A percentile compares a stretch with the other conserved stretches of the same genome.
Conservation (phyloP, 2,797 vertebrate species). For the Euphonia xanthogaster region DNA sequence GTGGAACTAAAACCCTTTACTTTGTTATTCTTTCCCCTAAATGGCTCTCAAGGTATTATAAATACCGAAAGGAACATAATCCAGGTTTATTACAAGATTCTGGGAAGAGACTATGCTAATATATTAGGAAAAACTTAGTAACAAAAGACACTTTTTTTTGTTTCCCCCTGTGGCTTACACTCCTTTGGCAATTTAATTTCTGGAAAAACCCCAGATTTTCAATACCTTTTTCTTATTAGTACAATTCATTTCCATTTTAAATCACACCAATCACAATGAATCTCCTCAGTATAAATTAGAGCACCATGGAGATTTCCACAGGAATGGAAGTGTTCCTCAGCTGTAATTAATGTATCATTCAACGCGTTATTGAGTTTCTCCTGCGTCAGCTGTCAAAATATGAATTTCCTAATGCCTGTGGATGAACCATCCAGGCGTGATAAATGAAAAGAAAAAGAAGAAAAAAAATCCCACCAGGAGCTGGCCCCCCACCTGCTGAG, state of each 20-base stretch:
- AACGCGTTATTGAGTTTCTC: not conserved
- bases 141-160: not conserved
- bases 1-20: not conserved
- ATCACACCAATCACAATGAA: not conserved
- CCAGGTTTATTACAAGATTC: not conserved
- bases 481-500: not conserved
- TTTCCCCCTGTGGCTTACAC: not conserved
- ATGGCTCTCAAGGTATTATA: not conserved
- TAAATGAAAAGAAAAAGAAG: not conserved
- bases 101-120: not conserved
- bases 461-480: not conserved
- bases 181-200: not conserved
- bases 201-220: not conserved
- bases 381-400: slow-evolving; percentile 12
- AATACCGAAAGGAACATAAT: not conserved
- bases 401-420: not conserved
- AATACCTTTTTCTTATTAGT: not conserved
- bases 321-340: not conserved
- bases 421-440: not conserved
- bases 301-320: not conserved
- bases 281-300: not conserved
- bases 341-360: slow-evolving; percentile 20
- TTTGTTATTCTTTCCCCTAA: not conserved
- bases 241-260: not conserved
- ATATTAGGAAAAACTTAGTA: not conserved